Percentiles rank a stretch among this genome's conserved stretches.
Conservation (phyloP, 2,888 invertebrate species). For the Plebejus melissa region DNA sequence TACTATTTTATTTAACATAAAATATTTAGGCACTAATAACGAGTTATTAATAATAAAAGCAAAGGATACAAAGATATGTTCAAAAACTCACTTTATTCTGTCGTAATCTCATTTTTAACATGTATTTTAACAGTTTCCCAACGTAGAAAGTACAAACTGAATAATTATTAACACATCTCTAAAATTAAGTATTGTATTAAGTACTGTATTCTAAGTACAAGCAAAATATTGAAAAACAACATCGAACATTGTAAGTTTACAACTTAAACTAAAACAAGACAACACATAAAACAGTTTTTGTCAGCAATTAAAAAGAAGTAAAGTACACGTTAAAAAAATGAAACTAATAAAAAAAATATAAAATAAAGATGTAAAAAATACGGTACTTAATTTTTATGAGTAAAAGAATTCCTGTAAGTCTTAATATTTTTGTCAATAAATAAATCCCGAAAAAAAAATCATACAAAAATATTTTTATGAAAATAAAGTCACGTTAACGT, state of each 20-base stretch:
- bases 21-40: too few species aligned
- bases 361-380: not conserved
- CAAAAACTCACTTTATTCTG: not conserved
- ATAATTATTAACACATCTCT: constrained; percentile 3
- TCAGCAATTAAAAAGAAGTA: not conserved
- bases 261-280: not conserved
- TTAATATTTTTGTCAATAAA: not conserved
- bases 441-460: constrained; percentile 23
- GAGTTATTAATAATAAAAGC: not conserved
- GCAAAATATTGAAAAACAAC: not conserved
- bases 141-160: constrained; percentile 15
- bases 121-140: constrained; percentile 3
- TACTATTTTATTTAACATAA: too few species aligned
- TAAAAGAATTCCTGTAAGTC: not conserved
- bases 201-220: not conserved
- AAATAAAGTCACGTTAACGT: constrained; percentile 10
- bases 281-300: not conserved
- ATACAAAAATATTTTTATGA: constrained; percentile 18
- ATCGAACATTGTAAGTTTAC: not conserved
- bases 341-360: not conserved
- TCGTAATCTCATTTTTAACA: constrained; percentile 13
- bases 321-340: not conserved
- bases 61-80: constrained; percentile 9
- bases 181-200: not conserved
- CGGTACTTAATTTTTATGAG: not conserved